phyloP scores from a whole-genome alignment of 2,888 invertebrate species.

The Lasioglossum zephyrum region DNA sequence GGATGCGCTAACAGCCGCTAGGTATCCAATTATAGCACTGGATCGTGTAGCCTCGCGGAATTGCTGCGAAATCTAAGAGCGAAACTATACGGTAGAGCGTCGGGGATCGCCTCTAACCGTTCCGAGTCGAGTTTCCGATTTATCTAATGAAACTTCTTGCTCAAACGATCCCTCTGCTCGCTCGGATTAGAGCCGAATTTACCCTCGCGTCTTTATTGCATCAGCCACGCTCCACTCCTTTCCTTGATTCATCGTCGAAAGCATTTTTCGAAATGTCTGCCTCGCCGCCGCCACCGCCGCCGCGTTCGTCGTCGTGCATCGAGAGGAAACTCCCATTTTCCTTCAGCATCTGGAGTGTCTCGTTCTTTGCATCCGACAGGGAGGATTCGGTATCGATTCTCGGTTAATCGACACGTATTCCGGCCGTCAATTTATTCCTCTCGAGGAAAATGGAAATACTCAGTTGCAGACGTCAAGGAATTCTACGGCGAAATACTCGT shows the following conservation, averaged over 20 bases:
- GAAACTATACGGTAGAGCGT: constrained; percentile 26
- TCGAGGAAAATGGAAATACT: neutral
- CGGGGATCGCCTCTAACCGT: constrained; percentile 18
- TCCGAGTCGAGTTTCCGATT: constrained; percentile 29
- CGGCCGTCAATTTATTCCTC: constrained; percentile 20
- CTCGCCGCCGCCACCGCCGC: neutral
- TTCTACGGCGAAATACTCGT: neutral
- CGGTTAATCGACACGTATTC: neutral
- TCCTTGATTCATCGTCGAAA: neutral
- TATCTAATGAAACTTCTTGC: constrained; percentile 42
- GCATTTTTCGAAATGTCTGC: neutral
- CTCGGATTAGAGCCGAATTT: constrained; percentile 11
- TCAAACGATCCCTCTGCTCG: neutral
- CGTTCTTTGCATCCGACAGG: neutral
- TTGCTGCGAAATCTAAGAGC: constrained; percentile 38
- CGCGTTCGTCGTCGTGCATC: neutral
- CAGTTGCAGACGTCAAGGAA: neutral
- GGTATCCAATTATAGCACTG: constrained; percentile 45
- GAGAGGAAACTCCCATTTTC: neutral
- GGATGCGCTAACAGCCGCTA: constrained; percentile 24
- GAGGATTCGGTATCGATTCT: constrained; percentile 14
- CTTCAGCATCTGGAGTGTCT: neutral
- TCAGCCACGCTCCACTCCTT: neutral
- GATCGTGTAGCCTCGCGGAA: constrained; percentile 29
- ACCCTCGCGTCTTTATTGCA: neutral